These are phyloP conservation scores for Emmelina monodactyla DNA, from an alignment of 2,888 invertebrate species.

Conservation along the genomic window DNA sequence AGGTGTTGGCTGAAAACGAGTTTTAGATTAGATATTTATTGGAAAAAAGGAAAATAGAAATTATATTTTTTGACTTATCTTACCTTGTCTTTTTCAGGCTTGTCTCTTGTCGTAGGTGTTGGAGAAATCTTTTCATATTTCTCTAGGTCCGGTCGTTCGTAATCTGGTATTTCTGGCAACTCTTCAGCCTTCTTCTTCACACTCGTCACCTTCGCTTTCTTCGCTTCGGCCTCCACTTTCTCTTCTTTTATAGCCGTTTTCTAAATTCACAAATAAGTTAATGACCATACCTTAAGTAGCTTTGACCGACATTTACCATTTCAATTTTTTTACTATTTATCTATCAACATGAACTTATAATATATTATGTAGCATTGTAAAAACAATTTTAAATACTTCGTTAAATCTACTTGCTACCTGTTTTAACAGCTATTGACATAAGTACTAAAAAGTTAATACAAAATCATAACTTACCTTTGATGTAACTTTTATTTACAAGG, in stretches of 20 bases:
- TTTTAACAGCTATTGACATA: no score
- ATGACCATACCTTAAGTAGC: no score
- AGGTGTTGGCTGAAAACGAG: constrained; percentile 28
- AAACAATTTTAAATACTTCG: no score
- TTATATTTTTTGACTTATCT: background rate
- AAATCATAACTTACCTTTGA: no score
- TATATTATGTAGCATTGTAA: no score
- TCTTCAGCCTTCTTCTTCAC: constrained; percentile 65
- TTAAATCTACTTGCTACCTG: no score
- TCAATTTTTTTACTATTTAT: no score
- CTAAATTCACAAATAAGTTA: constrained; percentile 43
- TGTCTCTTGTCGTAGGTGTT: constrained; percentile 55
- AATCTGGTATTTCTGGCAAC: constrained; percentile 73
- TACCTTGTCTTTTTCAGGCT: constrained; percentile 48
- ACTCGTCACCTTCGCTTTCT: constrained; percentile 53
- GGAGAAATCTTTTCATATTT: constrained; percentile 69
- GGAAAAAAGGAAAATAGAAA: constrained; percentile 1
- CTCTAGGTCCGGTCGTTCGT: constrained; percentile 77
- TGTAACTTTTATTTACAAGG: no score
- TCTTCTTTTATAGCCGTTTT: constrained; percentile 56
- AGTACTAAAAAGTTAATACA: no score
- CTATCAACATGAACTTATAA: no score
- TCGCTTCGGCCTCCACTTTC: constrained; percentile 48
- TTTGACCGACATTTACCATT: no score
- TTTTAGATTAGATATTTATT: constrained; percentile 5